Base-by-base conservation (phyloP, 2,113 vertebrate species). In the Spea multiplicata region DNA sequence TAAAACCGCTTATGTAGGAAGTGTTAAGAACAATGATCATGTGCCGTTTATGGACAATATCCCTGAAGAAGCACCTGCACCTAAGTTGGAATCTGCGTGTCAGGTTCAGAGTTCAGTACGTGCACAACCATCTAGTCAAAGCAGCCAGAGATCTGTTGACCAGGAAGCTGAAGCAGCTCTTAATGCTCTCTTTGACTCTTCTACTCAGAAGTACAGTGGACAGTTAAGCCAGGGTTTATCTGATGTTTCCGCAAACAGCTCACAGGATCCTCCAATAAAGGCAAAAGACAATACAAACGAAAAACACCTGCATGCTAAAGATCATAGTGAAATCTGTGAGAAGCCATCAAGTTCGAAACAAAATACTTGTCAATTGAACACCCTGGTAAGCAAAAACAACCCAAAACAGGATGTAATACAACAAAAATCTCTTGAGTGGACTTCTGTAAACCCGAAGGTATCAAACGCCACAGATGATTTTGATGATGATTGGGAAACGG, bases 181-280 rank as follows among this genome's bases (percentile, higher is more conserved):
- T n/a, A 91, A 74, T 71, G 94, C 93, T 46, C 89, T 98, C 84
- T 97, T 98, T 84, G 95, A 98, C 90, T 91, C 86, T 72, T 95
- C 95, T 45, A 97, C 95, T 61, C 96, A 98, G 85, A 88, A 83
- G 48, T 84, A 90, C 83, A 94, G 90, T 1, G 92, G 93, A 5
- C 87, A 75, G 12, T 81, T 97, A 48, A 98, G 96, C 81, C 93
- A 93, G 82, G 82, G 76, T 64, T 84, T 91, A 1, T 85, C 87
- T 2, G 74, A 68, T 80, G 59, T 68, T 76, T 78, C 85, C 76
- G 71, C 85, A 73, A 89, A 82, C 68, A 84, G 66, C 16, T 8
- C 13, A 4, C 16, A 8, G 1, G 12, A 76, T 71, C 83, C 68
- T 81, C 84, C 82, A 83, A 83, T 14, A 14, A 65, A 30, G 17